Conservation (phyloP, 2,113 vertebrate species). For the Helogale parvula region DNA sequence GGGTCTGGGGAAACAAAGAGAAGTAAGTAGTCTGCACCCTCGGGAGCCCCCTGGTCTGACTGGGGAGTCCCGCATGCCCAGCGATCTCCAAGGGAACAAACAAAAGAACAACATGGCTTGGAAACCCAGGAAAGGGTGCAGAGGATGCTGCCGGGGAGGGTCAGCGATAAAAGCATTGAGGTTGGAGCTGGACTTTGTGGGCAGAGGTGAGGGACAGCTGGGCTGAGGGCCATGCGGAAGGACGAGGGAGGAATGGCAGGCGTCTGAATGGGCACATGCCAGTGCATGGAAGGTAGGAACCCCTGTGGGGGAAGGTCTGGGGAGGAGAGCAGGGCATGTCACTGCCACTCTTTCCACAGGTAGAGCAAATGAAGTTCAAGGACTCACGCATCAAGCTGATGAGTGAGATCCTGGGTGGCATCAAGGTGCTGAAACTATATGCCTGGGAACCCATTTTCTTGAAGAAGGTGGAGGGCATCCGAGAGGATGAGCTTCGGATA, state of each 20-base stretch:
- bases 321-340: background rate
- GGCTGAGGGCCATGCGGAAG: background rate
- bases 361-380: slow-evolving; percentile 95
- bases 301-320: background rate
- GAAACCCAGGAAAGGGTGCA: background rate
- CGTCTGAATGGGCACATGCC: accelerated
- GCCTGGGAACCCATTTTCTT: slow-evolving; percentile 96
- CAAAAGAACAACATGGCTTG: background rate
- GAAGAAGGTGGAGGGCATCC: slow-evolving; percentile 90
- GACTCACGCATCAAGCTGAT: slow-evolving; percentile 95
- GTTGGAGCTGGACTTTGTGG: background rate
- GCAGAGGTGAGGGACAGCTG: background rate
- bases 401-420: slow-evolving; percentile 96
- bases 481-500: slow-evolving; percentile 91
- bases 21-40: background rate
- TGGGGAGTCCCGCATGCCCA: background rate
- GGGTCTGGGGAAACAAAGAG: background rate
- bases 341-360: slow-evolving; percentile 81
- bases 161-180: background rate
- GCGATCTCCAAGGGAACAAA: accelerated
- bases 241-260: accelerated
- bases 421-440: slow-evolving; percentile 98
- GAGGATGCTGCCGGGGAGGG: background rate
- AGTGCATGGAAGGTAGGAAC: accelerated
- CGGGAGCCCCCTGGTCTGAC: background rate